Percentiles rank a stretch among this genome's conserved stretches.
Evolutionary conservation across 2,888 invertebrate genomes (phyloP).

Genomic region (Rhabditophanes sp.): DNA sequence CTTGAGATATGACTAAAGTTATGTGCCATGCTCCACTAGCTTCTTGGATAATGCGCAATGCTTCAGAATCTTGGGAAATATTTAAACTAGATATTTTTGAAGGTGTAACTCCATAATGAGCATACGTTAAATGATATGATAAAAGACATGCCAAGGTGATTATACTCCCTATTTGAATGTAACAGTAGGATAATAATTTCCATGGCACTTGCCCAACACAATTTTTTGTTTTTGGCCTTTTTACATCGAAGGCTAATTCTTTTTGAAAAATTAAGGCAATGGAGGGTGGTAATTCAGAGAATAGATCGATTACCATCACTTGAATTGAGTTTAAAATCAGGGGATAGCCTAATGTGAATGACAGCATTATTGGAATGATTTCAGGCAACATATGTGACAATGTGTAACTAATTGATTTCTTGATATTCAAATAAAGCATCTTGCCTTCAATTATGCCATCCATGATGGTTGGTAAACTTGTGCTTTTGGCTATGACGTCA

Average conservation of each 20-base stretch:
- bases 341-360: conserved; percentile 20
- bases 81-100: no score
- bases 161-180: no score
- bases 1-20: conserved; percentile 16
- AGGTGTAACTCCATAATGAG: no score
- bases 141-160: no score
- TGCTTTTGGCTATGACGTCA: conserved; percentile 15
- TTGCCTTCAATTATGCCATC: conserved; percentile 9
- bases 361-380: conserved; percentile 18
- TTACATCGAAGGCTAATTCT: neutral
- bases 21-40: conserved; percentile 21
- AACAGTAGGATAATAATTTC: no score
- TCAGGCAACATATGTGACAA: conserved; percentile 24
- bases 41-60: conserved; percentile 9
- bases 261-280: conserved; percentile 18
- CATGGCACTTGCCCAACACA: no score
- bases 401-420: conserved; percentile 20
- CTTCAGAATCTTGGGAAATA: neutral
- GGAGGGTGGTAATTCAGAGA: conserved; percentile 18
- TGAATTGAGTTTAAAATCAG: conserved; percentile 18
- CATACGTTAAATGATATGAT: no score
- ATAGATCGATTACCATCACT: conserved; percentile 15
- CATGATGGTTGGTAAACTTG: conserved; percentile 10
- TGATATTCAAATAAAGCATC: conserved; percentile 18
- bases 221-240: no score